phyloP scores from a whole-genome alignment of 1,140 invertebrate species.

The Homalodisca vitripennis region DNA sequence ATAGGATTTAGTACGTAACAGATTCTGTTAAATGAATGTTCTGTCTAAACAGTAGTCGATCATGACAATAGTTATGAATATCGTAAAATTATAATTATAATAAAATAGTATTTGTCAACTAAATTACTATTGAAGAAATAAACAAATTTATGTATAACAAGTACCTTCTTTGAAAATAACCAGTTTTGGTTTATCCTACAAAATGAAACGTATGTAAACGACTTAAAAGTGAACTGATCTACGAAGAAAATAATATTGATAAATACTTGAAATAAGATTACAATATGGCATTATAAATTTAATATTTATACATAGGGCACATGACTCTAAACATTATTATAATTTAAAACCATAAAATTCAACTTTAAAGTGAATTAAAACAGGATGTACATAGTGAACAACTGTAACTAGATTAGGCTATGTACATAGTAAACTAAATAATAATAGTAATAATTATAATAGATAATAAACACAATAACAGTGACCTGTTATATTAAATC shows the following conservation, averaged over 20 bases:
- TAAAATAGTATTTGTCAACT: too few species aligned
- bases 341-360: slow-evolving; percentile 4
- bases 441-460: slow-evolving; percentile 13
- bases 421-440: slow-evolving; percentile 21
- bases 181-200: too few species aligned
- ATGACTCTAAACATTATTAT: not conserved
- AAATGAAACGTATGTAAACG: too few species aligned
- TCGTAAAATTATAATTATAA: too few species aligned
- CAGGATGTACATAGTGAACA: not conserved
- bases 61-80: too few species aligned
- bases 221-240: too few species aligned
- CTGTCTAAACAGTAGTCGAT: too few species aligned
- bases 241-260: not conserved
- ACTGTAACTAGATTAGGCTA: slow-evolving; percentile 22
- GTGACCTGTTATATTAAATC: not conserved
- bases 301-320: slow-evolving; percentile 18
- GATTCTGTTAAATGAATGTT: too few species aligned
- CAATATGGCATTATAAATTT: not conserved
- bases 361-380: slow-evolving; percentile 9
- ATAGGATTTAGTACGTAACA: too few species aligned
- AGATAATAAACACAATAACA: slow-evolving; percentile 22
- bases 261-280: slow-evolving; percentile 1
- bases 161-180: too few species aligned
- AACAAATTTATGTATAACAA: too few species aligned
- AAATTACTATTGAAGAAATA: too few species aligned